Base-by-base conservation (phyloP, 2,113 vertebrate genomes). In the Phoxinus phoxinus region DNA sequence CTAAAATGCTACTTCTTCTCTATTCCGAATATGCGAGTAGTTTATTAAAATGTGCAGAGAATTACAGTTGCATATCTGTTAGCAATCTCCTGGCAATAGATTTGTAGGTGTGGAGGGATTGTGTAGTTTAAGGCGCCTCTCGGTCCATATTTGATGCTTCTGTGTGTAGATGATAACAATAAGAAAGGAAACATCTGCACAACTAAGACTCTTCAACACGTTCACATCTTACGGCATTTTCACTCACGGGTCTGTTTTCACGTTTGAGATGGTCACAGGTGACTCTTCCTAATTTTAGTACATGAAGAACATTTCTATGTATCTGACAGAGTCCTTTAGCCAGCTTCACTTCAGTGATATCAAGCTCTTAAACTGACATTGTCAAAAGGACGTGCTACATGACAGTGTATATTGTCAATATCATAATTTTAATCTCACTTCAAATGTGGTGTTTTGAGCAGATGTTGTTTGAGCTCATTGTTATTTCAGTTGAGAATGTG, bases 131-230 rank as follows among this genome's bases (percentile, higher is more conserved):
- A 88, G 91, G 91, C 79, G 90, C 88, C 90, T 88, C 78, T 85
- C 63, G 75, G 87, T 90, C 90, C 84, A 82, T 25, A 79, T 84
- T 84, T 85, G 82, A n/a, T 87, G 82, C 85, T 90, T 89, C 86
- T 93, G 92, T 94, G 92, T 94, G 93, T 91, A 90, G 81, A 86
- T 80, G 88, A 11, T 69, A 94, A 95, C 92, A 94, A 95, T 94
- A 85, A 90, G 51, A 83, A 92, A 93, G 93, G 93, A 94, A 94
- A 92, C 93, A 93, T 91, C 93, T 94, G 93, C 85, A 44, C 25
- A 85, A 79, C 59, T 25, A 73, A 86, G 89, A 86, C 89, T 85
- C 83, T 78, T 84, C 78, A 81, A 90, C 87, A 90, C 65, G 75
- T 90, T 76, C 88, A 85, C 81, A 88, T 89, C 84, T 69, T 75